phyloP scores from a whole-genome alignment of 1,140 invertebrate species.

The Periplaneta americana region DNA sequence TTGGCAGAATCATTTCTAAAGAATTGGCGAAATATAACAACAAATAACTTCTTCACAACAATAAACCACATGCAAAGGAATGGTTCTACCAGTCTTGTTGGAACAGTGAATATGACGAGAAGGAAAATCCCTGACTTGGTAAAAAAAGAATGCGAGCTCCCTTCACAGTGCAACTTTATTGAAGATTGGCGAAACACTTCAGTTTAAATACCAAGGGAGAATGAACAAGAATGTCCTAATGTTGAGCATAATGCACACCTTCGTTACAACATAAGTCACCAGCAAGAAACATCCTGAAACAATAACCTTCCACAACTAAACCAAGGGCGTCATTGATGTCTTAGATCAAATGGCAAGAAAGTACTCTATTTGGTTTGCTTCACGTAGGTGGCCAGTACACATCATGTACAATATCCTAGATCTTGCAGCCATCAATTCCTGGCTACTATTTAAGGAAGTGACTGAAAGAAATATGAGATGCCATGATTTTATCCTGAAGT shows the following conservation, averaged over 20 bases:
- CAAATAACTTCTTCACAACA: no score
- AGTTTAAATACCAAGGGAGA: conserved; percentile 27
- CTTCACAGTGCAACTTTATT: no score
- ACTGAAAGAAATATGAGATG: not conserved
- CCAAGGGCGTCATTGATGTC: conserved; percentile 25
- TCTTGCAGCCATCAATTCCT: conserved; percentile 23
- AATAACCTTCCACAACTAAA: conserved; percentile 26
- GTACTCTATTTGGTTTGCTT: conserved; percentile 14
- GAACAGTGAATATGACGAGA: no score
- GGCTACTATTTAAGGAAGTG: conserved; percentile 14
- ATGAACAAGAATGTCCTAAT: conserved; percentile 25
- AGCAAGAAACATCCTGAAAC: conserved; percentile 23
- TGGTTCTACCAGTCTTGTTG: no score
- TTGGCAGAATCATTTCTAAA: no score
- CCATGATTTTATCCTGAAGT: no score
- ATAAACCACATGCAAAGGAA: no score
- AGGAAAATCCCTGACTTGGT: no score
- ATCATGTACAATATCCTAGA: conserved; percentile 25
- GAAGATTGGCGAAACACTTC: no score
- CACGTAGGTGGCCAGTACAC: conserved; percentile 24
- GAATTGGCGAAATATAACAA: no score
- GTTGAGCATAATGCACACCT: conserved; percentile 23
- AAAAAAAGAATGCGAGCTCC: no score
- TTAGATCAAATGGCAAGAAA: conserved; percentile 21
- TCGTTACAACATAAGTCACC: conserved; percentile 18